These are phyloP conservation scores for Astropecten irregularis DNA, from an alignment of 53 echinoderm and acorn worm species.

Conservation along the genomic window DNA sequence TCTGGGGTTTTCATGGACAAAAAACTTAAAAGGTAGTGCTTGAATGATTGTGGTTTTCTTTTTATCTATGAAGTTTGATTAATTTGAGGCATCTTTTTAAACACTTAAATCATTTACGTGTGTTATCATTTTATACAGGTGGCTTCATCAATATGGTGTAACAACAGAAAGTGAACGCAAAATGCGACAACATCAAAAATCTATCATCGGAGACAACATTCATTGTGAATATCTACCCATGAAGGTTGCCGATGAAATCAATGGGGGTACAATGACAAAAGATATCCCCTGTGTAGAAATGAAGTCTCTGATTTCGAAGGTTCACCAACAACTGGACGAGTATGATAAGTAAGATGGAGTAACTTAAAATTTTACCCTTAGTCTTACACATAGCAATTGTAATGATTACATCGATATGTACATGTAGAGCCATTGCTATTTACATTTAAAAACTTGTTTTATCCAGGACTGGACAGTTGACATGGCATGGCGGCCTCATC, in stretches of 20 bases:
- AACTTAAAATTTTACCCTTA: too few relatives aligned
- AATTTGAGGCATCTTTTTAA: background rate
- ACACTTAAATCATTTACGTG: background rate
- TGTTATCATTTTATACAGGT: background rate
- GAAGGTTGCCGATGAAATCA: background rate
- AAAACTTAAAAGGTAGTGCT: too few relatives aligned
- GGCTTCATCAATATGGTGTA: background rate
- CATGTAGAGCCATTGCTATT: too few relatives aligned
- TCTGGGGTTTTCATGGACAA: too few relatives aligned
- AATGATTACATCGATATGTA: too few relatives aligned
- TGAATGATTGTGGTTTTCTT: too few relatives aligned
- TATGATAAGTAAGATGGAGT: slow-evolving; percentile 41
- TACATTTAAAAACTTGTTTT: too few relatives aligned
- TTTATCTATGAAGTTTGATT: too few relatives aligned
- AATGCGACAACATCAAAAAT: slow-evolving; percentile 6
- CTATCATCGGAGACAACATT: background rate
- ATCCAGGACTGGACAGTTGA: slow-evolving; percentile 9
- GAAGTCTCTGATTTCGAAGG: slow-evolving; percentile 3
- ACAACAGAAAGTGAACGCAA: background rate
- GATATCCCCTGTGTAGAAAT: slow-evolving; percentile 2
- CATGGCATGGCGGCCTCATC: slow-evolving; percentile 26
- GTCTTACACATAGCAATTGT: too few relatives aligned
- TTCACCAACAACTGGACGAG: slow-evolving; percentile 28
- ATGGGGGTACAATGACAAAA: slow-evolving; percentile 17
- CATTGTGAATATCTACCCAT: background rate